Evolutionary conservation across 1,140 invertebrate genomes (phyloP).

Genomic region (Hyposmocoma kahamanoa): DNA sequence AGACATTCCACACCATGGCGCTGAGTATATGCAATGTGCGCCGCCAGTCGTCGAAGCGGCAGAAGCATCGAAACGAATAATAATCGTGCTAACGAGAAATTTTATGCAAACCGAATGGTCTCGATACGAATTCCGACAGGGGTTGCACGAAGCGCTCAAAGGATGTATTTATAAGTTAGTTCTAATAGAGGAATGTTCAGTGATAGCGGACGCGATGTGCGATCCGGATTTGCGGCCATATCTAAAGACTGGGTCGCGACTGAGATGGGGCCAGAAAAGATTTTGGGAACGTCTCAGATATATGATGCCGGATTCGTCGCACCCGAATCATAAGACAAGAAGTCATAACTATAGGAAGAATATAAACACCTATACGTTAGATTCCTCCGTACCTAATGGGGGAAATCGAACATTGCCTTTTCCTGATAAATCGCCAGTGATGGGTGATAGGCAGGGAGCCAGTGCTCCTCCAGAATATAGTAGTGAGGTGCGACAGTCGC

Average conservation of each 20-base stretch:
- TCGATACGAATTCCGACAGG: conserved; percentile 87
- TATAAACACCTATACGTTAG: conserved; percentile 85
- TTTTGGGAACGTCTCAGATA: conserved; percentile 95
- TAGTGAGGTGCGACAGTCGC: conserved; percentile 63
- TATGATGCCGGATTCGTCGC: conserved; percentile 83
- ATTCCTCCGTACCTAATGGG: conserved; percentile 76
- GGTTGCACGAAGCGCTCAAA: conserved; percentile 89
- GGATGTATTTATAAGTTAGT: conserved; percentile 89
- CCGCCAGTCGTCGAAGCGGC: conserved; percentile 89
- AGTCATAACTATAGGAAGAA: conserved; percentile 79
- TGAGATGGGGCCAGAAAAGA: conserved; percentile 91
- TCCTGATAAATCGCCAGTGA: conserved; percentile 61
- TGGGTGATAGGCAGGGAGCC: conserved; percentile 69
- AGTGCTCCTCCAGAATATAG: conserved; percentile 69
- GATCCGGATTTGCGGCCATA: conserved; percentile 92
- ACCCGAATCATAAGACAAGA: conserved; percentile 51
- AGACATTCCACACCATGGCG: conserved; percentile 82
- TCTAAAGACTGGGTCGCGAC: conserved; percentile 85
- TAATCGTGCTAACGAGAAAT: conserved; percentile 87
- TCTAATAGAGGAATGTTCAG: conserved; percentile 85
- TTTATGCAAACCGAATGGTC: conserved; percentile 92
- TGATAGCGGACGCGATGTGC: conserved; percentile 84
- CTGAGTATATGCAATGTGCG: conserved; percentile 81
- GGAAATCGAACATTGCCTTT: conserved; percentile 69
- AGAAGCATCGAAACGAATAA: conserved; percentile 86